phyloP scores from a whole-genome alignment of 2,797 vertebrate genomes.

The Gallirallus australis region DNA sequence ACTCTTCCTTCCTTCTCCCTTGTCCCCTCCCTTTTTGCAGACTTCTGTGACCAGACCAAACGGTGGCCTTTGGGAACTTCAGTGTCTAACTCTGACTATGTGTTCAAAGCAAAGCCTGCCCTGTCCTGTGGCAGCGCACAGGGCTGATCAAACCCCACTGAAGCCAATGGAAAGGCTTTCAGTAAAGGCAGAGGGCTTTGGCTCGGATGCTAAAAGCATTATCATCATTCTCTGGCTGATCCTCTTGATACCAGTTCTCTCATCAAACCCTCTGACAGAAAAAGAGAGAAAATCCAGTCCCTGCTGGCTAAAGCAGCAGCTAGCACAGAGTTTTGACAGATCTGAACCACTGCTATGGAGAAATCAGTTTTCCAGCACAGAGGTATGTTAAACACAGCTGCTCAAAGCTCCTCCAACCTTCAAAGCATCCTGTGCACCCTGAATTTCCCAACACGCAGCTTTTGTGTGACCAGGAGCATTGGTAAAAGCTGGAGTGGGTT shows the following conservation, averaged over 20 bases:
- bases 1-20: background rate
- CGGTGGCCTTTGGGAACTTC: background rate
- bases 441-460: background rate
- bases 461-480: rapidly evolving
- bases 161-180: slow-evolving; percentile 11
- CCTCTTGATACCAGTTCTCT: slow-evolving; percentile 48
- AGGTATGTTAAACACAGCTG: background rate
- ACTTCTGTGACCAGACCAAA: background rate
- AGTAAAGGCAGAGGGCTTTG: slow-evolving; percentile 38
- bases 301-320: slow-evolving; percentile 29
- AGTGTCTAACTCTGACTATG: background rate
- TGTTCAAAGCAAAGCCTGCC: slow-evolving; percentile 11
- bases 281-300: slow-evolving; percentile 51
- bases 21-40: background rate
- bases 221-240: slow-evolving; percentile 47
- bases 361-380: background rate
- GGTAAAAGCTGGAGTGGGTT: background rate
- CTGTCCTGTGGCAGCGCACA: background rate
- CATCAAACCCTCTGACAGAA: slow-evolving; percentile 50
- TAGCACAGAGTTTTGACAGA: slow-evolving; percentile 32
- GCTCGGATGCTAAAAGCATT: slow-evolving; percentile 40
- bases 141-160: background rate
- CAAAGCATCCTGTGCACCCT: background rate
- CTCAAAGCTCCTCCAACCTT: background rate
- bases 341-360: background rate